Evolutionary conservation across 2,888 invertebrate species (phyloP), one percentile per base, ranked within the genome.

Genomic region (Lycia hirtaria): DNA sequence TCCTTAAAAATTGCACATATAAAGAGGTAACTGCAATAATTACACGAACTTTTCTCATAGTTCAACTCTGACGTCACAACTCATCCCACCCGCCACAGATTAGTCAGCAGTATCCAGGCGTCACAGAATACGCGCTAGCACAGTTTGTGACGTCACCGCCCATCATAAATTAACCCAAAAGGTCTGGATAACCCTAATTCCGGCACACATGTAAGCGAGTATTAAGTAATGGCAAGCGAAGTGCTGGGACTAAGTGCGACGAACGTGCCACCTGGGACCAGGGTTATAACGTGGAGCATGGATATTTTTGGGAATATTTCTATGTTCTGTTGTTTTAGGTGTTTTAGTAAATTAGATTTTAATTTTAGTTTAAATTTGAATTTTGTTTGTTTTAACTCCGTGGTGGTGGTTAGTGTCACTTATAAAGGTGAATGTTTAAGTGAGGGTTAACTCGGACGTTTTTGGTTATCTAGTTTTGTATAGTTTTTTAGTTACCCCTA

Each of bases 121-220:
- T 14, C 41, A 28, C 24, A 40, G 40, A 40, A 40, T 24, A 40
- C 10, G n/a, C 14, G 5, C 1, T 12, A 41, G 10, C 3, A 4
- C n/a, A 40, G 24, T 24, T 5, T 15, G 24, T 47, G 47, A 47
- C 35, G 47, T 47, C 47, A 47, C 30, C 19, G 26, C n/a, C 47
- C 30, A 20, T 43, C 41, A 30, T 55, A 55, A 55, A 55, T 49
- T 55, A 55, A 44, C 28, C 49, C 33, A 22, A 49, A 55, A 55
- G 55, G 55, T 55, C 48, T 49, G 55, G 54, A 47, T 49, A 45
- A 33, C 50, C 50, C 50, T 56, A 56, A 56, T 56, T 56, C 47
- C 24, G 14, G 35, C 54, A 48, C 49, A 56, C 44, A 56, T 49
- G 55, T 49, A 56, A 12, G 12, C 24, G 17, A n/a, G 45, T 50